Percentiles rank a stretch among this genome's conserved stretches.
Evolutionary conservation across 2,113 vertebrate species (phyloP).

Genomic region (Oncorhynchus gorbuscha): DNA sequence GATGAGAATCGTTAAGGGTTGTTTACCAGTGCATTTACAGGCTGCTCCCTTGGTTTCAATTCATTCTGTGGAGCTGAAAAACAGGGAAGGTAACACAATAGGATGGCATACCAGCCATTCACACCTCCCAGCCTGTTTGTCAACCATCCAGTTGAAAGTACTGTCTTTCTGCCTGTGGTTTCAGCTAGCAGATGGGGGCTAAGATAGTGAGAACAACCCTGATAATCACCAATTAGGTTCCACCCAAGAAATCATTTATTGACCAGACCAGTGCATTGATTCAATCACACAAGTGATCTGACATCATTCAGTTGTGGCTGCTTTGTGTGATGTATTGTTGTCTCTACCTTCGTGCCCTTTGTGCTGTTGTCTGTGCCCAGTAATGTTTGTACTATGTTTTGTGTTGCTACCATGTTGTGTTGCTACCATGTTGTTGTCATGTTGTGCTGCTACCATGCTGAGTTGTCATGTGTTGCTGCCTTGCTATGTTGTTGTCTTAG

Average conservation of each 20-base stretch:
- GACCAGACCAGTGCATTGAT: not conserved
- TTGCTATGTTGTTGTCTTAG: no score
- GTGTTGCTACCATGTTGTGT: no score
- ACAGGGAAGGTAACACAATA: conserved; percentile 5
- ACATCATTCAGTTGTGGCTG: not conserved
- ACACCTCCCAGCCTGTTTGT: conserved; percentile 3
- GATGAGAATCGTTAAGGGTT: not conserved
- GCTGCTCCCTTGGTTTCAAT: not conserved
- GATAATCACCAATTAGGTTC: not conserved
- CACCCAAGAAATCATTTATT: not conserved
- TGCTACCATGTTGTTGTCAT: no score
- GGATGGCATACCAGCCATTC: conserved; percentile 16
- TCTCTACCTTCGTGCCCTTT: no score
- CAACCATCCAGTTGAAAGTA: not conserved
- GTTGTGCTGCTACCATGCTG: no score
- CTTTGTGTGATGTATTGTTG: no score
- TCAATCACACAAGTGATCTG: no score
- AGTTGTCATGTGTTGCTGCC: no score
- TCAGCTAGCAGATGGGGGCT: not conserved
- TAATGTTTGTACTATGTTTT: no score
- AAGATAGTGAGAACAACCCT: not conserved
- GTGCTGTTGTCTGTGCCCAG: no score
- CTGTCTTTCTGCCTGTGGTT: not conserved
- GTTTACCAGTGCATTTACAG: not conserved
- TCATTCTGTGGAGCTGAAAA: not conserved